These are phyloP conservation scores for Dioctria linearis DNA, from an alignment of 2,888 invertebrate genomes.

Conservation along the genomic window DNA sequence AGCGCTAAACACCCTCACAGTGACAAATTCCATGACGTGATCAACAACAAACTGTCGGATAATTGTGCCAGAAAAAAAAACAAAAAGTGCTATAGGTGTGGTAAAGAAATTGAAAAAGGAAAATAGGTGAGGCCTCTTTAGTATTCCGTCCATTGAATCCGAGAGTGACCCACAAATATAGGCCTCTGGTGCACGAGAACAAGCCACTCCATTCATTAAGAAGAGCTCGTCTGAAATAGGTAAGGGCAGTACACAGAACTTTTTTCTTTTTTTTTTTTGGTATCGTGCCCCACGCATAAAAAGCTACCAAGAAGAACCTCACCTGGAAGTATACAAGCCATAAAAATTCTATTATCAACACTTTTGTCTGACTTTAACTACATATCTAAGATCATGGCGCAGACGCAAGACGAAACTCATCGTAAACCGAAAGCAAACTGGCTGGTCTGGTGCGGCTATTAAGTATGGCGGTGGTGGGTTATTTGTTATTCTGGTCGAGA, in stretches of 20 bases:
- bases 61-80: background rate
- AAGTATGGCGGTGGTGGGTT: background rate
- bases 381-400: background rate
- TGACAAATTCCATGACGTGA: too few species aligned
- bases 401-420: background rate
- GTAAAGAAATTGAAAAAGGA: slow-evolving; percentile 39
- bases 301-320: slow-evolving; percentile 4
- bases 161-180: slow-evolving; percentile 56
- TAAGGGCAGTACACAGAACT: background rate
- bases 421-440: background rate
- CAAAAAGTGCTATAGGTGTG: slow-evolving; percentile 17
- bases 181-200: slow-evolving; percentile 53
- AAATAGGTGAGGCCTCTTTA: slow-evolving; percentile 56
- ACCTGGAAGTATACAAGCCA: background rate
- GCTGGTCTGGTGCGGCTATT: background rate
- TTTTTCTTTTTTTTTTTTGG: background rate
- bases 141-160: slow-evolving; percentile 48
- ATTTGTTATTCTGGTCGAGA: slow-evolving; percentile 43
- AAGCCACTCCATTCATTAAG: slow-evolving; percentile 8
- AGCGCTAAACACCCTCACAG: too few species aligned
- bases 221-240: background rate
- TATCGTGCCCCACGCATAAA: background rate
- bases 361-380: background rate
- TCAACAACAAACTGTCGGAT: too few species aligned
- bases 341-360: background rate